Evolutionary conservation across 2,888 invertebrate species (phyloP).

Genomic region (Lepidonotus clava): DNA sequence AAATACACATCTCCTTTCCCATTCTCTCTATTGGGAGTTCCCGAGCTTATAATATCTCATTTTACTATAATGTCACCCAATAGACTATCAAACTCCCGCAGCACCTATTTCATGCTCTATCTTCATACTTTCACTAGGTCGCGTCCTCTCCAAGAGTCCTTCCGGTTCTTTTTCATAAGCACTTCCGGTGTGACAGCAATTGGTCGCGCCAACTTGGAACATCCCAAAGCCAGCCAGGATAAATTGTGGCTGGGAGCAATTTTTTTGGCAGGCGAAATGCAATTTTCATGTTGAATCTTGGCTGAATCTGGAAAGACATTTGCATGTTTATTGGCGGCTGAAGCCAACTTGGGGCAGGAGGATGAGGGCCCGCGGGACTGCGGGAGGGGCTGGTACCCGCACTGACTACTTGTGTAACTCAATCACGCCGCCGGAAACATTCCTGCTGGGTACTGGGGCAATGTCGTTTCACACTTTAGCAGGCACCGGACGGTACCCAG

Average conservation of each 20-base stretch:
- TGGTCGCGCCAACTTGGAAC: neutral
- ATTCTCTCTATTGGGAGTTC: too few species aligned
- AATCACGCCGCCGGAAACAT: slow-evolving; percentile 8
- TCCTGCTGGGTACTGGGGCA: neutral
- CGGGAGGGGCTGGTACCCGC: neutral
- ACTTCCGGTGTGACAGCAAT: neutral
- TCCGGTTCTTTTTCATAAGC: neutral
- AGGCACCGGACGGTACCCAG: neutral
- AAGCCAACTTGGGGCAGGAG: neutral
- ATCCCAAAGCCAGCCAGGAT: neutral
- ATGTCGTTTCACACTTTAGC: slow-evolving; percentile 33
- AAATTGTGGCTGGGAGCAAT: neutral
- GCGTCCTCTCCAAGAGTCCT: neutral
- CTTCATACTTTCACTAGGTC: neutral
- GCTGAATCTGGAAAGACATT: slow-evolving; percentile 22
- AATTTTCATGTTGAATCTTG: slow-evolving; percentile 47
- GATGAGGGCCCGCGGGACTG: neutral
- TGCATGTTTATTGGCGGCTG: slow-evolving; percentile 28
- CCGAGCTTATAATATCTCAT: too few species aligned
- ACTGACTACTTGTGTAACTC: slow-evolving; percentile 18
- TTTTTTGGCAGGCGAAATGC: neutral
- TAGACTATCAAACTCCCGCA: too few species aligned
- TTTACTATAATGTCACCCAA: too few species aligned
- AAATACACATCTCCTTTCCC: too few species aligned
- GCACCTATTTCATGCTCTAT: neutral